A percentile compares a stretch with the other conserved stretches of the same genome.
Evolutionary conservation across 1,140 invertebrate genomes (phyloP).

Genomic region (Heliothis virescens): DNA sequence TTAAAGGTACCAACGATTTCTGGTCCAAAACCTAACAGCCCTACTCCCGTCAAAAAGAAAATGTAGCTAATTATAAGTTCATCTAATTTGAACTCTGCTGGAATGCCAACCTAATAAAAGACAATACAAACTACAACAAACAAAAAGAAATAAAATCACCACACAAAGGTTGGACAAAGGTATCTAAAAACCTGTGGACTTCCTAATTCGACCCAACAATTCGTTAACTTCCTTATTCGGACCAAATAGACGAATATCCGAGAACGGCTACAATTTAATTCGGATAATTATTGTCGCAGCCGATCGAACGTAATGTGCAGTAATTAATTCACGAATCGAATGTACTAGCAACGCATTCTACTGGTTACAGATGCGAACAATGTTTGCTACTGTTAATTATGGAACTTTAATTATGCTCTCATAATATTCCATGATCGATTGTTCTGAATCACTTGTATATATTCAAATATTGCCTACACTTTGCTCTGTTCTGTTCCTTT

Average conservation of each 20-base stretch:
- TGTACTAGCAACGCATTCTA: conserved; percentile 1
- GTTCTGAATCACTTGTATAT: no score
- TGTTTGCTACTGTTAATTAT: conserved; percentile 7
- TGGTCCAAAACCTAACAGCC: no score
- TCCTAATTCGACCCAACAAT: conserved; percentile 34
- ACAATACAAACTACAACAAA: not conserved
- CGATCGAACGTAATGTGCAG: conserved; percentile 9
- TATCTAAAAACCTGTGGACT: conserved; percentile 10
- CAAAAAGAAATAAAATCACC: not conserved
- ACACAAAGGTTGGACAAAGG: conserved; percentile 37
- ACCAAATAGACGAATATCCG: conserved; percentile 42
- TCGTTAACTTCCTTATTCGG: conserved; percentile 29
- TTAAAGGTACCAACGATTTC: no score
- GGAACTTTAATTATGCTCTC: not conserved
- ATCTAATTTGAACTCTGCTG: no score
- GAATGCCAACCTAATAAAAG: not conserved
- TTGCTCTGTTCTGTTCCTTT: no score
- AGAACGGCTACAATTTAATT: conserved; percentile 33
- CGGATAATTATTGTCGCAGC: conserved; percentile 32
- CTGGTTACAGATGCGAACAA: not conserved
- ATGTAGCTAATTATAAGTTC: no score
- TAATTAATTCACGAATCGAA: conserved; percentile 37
- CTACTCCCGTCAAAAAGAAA: no score
- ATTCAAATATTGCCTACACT: no score
- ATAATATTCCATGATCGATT: not conserved